These are phyloP conservation scores for Poliocrania exsul DNA, from an alignment of 2,797 vertebrate species.

Conservation along the genomic window DNA sequence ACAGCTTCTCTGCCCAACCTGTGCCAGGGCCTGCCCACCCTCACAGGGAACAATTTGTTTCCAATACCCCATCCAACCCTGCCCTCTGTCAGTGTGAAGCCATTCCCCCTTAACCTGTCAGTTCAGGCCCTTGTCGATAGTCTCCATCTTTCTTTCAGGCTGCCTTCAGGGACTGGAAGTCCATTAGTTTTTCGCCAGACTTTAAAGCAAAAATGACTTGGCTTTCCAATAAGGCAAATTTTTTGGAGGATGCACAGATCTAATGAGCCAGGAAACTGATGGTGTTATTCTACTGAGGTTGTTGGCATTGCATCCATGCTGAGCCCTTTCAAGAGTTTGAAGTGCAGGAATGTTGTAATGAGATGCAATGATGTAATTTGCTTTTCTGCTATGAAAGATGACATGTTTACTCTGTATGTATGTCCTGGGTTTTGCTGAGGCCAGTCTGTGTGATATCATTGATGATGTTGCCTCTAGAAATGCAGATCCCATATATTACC, in stretches of 20 bases:
- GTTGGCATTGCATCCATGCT: neutral
- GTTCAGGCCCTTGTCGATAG: rapidly evolving
- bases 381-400: neutral
- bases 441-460: neutral
- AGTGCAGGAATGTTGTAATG: rapidly evolving
- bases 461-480: neutral
- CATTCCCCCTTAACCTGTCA: rapidly evolving
- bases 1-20: neutral
- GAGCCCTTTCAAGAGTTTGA: neutral
- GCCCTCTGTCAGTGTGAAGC: neutral
- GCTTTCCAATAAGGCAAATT: neutral
- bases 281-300: neutral
- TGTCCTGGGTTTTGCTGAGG: neutral
- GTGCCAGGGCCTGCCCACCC: neutral
- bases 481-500: neutral
- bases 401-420: neutral
- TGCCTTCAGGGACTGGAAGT: neutral
- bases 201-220: neutral
- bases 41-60: neutral
- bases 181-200: neutral
- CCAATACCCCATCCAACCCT: rapidly evolving
- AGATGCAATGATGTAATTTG: neutral
- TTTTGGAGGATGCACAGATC: neutral
- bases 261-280: neutral
- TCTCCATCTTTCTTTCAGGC: neutral